Percentiles rank a stretch among this genome's conserved stretches.
Evolutionary conservation across 1,140 invertebrate genomes (phyloP).

Genomic region (Gryllus bimaculatus): DNA sequence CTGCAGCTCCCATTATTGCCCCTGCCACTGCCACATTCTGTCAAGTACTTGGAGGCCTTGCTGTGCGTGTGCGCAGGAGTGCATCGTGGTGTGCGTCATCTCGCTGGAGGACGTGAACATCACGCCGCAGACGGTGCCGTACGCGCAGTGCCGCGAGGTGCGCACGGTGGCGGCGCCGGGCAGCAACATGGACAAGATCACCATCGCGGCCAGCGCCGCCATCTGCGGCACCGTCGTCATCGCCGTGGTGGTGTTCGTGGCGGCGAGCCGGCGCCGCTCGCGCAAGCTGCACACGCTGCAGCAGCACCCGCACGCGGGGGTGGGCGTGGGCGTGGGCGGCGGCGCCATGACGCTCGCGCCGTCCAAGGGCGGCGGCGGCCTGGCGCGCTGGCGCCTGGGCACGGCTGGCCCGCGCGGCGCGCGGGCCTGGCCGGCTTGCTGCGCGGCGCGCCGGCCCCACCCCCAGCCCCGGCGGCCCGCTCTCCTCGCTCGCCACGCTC

Average conservation of each 20-base stretch:
- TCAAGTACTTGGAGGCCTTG: too few relatives aligned
- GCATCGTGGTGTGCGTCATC: constrained; percentile 84
- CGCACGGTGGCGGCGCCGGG: constrained; percentile 67
- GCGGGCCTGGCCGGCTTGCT: constrained; percentile 64
- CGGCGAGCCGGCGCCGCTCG: constrained; percentile 63
- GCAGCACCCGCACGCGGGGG: constrained; percentile 33
- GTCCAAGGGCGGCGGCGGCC: constrained; percentile 27
- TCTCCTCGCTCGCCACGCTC: constrained; percentile 67
- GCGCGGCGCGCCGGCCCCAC: constrained; percentile 56
- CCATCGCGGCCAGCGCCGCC: constrained; percentile 84
- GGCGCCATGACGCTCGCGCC: not conserved
- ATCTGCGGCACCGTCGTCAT: constrained; percentile 87
- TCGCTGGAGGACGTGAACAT: constrained; percentile 78
- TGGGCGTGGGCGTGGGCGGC: not conserved
- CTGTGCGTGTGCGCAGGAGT: constrained; percentile 55
- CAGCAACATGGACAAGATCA: constrained; percentile 88
- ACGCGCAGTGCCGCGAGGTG: constrained; percentile 79
- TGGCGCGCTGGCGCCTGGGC: too few relatives aligned
- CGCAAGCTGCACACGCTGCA: constrained; percentile 63
- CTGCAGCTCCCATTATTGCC: too few relatives aligned
- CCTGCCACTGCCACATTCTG: too few relatives aligned
- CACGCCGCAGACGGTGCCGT: constrained; percentile 74
- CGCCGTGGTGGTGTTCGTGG: constrained; percentile 69
- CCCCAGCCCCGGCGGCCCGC: constrained; percentile 61
- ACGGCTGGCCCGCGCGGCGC: constrained; percentile 52